phyloP scores from a whole-genome alignment of 2,113 vertebrate species.

The cattle (Bos taurus) region DNA sequence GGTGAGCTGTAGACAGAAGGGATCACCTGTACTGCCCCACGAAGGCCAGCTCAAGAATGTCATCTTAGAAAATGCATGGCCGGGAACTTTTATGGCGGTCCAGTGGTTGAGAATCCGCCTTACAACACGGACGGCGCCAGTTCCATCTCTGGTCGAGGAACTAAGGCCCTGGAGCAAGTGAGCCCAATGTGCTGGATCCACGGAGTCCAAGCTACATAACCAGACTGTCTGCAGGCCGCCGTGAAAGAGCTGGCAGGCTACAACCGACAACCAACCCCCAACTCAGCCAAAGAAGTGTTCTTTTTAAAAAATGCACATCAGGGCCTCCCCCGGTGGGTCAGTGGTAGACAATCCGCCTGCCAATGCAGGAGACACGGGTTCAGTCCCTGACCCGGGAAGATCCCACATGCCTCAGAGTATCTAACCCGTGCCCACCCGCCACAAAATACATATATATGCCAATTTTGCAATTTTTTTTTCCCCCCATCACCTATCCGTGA shows the following conservation, averaged over 20 bases:
- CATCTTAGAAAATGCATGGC: background rate
- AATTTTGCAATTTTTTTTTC: rapidly evolving
- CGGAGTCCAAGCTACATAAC: background rate
- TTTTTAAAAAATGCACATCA: background rate
- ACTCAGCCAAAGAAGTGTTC: background rate
- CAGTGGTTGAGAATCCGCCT: background rate
- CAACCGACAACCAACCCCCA: background rate
- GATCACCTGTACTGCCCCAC: rapidly evolving
- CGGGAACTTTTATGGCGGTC: rapidly evolving
- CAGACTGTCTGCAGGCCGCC: rapidly evolving
- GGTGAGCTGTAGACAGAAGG: rapidly evolving
- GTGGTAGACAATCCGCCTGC: background rate
- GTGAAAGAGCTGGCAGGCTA: background rate
- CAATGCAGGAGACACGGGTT: rapidly evolving
- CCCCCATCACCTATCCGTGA: rapidly evolving
- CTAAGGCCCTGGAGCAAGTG: background rate
- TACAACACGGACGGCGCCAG: rapidly evolving
- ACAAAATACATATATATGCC: background rate
- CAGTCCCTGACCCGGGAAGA: background rate
- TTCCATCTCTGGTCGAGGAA: background rate
- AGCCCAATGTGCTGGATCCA: rapidly evolving
- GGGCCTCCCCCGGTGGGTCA: background rate
- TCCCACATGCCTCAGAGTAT: background rate
- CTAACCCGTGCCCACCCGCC: rapidly evolving
- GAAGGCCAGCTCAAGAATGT: background rate